phyloP scores from a whole-genome alignment of 2,888 invertebrate genomes.

The Nephrotoma guestfalica region DNA sequence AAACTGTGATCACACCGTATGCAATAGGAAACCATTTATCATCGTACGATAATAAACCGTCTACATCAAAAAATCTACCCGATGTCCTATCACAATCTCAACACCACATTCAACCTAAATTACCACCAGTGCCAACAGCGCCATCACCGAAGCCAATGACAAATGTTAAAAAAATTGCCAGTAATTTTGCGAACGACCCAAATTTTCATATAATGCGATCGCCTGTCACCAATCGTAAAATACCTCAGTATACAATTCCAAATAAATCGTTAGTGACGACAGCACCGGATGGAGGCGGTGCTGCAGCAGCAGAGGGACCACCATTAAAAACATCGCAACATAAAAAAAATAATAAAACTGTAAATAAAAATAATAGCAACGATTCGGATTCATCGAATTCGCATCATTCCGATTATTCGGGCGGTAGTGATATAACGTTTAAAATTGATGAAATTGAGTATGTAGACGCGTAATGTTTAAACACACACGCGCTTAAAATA shows the following conservation, averaged over 20 bases:
- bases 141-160: slow-evolving; percentile 13
- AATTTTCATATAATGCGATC: slow-evolving; percentile 17
- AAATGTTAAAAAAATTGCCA: slow-evolving; percentile 23
- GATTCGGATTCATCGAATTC: slow-evolving; percentile 15
- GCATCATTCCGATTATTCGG: slow-evolving; percentile 30
- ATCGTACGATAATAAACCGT: slow-evolving; percentile 10
- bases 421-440: slow-evolving; percentile 31
- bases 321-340: slow-evolving; percentile 6
- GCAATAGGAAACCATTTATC: slow-evolving; percentile 9
- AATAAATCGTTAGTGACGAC: slow-evolving; percentile 9
- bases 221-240: slow-evolving; percentile 14
- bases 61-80: slow-evolving; percentile 18
- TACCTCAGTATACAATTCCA: slow-evolving; percentile 17
- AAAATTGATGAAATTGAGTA: slow-evolving; percentile 30
- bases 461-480: slow-evolving; percentile 22
- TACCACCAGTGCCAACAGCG: not conserved
- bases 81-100: slow-evolving; percentile 15
- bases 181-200: slow-evolving; percentile 24
- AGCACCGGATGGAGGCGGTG: not conserved
- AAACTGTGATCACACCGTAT: slow-evolving; percentile 8
- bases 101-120: not conserved
- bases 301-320: slow-evolving; percentile 11
- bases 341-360: not conserved
- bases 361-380: not conserved
- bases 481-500: not conserved